These are phyloP conservation scores for Brachymystax lenok DNA, from an alignment of 2,797 vertebrate species.

Conservation along the genomic window DNA sequence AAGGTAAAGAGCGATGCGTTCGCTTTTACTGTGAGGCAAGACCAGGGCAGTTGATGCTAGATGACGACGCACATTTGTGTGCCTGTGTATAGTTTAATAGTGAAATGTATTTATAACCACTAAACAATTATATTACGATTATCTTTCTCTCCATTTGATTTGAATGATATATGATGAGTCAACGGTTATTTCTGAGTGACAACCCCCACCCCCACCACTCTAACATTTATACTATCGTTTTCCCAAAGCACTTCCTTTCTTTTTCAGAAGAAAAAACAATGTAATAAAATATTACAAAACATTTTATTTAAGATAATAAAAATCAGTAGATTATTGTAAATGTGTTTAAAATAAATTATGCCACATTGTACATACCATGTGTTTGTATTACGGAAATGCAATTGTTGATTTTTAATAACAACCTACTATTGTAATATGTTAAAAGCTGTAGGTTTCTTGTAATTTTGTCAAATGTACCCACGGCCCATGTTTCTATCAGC, in stretches of 20 bases:
- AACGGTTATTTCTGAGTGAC: slow-evolving; percentile 55
- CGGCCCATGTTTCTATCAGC: slow-evolving; percentile 48
- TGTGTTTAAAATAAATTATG: slow-evolving; percentile 78
- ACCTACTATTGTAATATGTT: slow-evolving; percentile 38
- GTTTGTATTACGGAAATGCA: slow-evolving; percentile 71
- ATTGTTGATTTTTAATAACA: slow-evolving; percentile 52
- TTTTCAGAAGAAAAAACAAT: slow-evolving; percentile 66
- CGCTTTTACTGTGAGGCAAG: slow-evolving; percentile 59
- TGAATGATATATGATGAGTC: slow-evolving; percentile 57
- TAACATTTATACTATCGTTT: slow-evolving; percentile 61
- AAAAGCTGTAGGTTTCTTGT: slow-evolving; percentile 52
- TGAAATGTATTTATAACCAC: slow-evolving; percentile 81
- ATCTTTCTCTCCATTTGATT: slow-evolving; percentile 40
- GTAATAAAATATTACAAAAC: slow-evolving; percentile 70
- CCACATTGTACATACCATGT: slow-evolving; percentile 76
- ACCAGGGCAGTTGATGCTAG: slow-evolving; percentile 63
- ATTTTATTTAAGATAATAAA: slow-evolving; percentile 73
- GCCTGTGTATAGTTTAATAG: slow-evolving; percentile 61
- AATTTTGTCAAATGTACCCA: slow-evolving; percentile 61
- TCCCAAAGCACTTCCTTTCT: slow-evolving; percentile 80
- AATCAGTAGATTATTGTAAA: slow-evolving; percentile 69
- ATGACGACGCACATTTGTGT: slow-evolving; percentile 59
- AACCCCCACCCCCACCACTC: slow-evolving; percentile 58
- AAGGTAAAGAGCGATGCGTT: slow-evolving; percentile 59
- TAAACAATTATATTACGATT: slow-evolving; percentile 72